Evolutionary conservation across 2,113 vertebrate species (phyloP), one percentile per base, ranked within the genome.

Genomic region (Lophotis ruficrista): DNA sequence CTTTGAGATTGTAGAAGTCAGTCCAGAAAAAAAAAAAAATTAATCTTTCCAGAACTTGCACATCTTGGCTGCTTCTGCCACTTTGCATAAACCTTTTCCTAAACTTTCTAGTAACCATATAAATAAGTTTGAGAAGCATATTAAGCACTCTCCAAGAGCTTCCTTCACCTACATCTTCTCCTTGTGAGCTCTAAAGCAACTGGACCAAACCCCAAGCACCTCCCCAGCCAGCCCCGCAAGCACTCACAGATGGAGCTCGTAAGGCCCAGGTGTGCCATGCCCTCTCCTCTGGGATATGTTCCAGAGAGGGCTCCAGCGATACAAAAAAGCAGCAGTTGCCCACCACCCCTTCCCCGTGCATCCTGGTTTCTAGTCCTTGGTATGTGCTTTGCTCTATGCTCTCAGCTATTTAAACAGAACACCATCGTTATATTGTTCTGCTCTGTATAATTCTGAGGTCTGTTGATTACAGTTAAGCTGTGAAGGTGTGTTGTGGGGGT

Each of bases 321-420:
- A 17, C 2, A 10, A n/a, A 62, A 41, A 66, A 4, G 9, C 62
- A 16, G 1, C 1, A 9, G 27, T 14, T 50, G 24, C 31, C 12
- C 1, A 2, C 0, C 1, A 13, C 22, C 8, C 8, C 2, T 5
- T 24, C 2, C 14, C 7, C 0, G 0, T 1, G 0, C 17, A 22
- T 24, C 41, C n/a, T 35, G 8, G 2, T 5, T 8, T 33, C 1
- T 2, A 28, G 5, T 2, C 16, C 19, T 17, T 9, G 8, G 7
- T 5, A 4, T 1, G 4, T 15, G 12, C 5, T 68, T n/a, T 37
- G 1, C 6, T 5, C 17, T 38, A 0, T 1, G 0, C 1, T 12
- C 12, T 45, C 17, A 19, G 2, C 1, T 28, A 3, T 13, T 35
- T 24, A 12, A 25, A 7, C 5, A 33, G 41, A 70, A 8, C 4